Conservation (phyloP, 2,888 invertebrate genomes). For the Anarsia innoxiella region DNA sequence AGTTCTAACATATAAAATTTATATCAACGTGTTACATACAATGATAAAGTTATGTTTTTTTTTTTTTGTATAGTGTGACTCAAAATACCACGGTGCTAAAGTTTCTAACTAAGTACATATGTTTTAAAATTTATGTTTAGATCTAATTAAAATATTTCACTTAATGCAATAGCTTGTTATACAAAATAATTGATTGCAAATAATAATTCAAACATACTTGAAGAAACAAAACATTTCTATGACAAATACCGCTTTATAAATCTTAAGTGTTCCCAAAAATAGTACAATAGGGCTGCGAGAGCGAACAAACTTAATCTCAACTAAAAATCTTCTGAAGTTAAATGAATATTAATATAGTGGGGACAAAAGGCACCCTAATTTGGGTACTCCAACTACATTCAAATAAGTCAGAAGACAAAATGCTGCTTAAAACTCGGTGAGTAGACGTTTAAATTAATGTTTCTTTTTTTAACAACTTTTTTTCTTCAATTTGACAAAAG, state of each 20-base stretch:
- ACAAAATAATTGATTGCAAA: conserved; percentile 40
- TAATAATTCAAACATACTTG: conserved; percentile 44
- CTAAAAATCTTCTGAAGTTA: conserved; percentile 49
- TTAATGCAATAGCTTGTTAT: neutral
- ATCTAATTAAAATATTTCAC: conserved; percentile 1
- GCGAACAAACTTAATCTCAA: conserved; percentile 43
- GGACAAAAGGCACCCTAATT: conserved; percentile 44
- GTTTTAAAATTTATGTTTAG: neutral
- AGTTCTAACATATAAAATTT: no score
- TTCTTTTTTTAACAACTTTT: conserved; percentile 32
- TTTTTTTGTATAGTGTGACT: no score
- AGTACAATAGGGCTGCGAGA: conserved; percentile 32
- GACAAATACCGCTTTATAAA: conserved; percentile 42
- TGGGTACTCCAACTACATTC: conserved; percentile 29
- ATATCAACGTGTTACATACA: no score
- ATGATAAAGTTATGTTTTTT: no score
- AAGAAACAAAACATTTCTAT: conserved; percentile 45
- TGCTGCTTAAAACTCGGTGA: conserved; percentile 47
- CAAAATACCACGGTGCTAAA: no score
- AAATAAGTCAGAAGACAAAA: conserved; percentile 48
- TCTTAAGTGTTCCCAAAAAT: conserved; percentile 37
- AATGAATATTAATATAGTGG: conserved; percentile 44
- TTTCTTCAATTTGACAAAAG: conserved; percentile 34
- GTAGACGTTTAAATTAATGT: conserved; percentile 50
- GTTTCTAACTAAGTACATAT: no score